Conservation (phyloP, 30 jellyfish, hydroid and myxozoan genomes). For the Turritopsis rubra region DNA sequence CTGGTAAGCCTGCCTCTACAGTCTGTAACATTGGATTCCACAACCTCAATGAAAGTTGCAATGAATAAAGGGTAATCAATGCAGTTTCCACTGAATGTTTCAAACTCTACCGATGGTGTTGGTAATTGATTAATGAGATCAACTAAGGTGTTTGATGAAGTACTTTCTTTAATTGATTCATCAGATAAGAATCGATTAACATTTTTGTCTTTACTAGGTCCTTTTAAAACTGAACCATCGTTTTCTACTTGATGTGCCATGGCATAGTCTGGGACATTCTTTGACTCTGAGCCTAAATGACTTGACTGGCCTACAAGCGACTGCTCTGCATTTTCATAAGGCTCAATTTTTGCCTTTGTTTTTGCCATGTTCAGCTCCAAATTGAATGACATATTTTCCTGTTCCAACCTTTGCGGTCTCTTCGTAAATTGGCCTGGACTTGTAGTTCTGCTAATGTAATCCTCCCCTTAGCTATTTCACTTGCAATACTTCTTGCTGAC, state of each 20-base stretch:
- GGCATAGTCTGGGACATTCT: background rate
- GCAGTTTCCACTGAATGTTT: constrained; percentile 6
- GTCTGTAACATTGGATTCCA: background rate
- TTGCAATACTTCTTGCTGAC: background rate
- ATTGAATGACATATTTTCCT: background rate
- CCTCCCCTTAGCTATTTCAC: constrained; percentile 9
- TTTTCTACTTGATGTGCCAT: background rate
- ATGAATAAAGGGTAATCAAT: constrained; percentile 9
- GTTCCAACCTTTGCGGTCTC: constrained; percentile 2
- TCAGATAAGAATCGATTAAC: too few species aligned
- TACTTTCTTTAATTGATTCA: too few species aligned
- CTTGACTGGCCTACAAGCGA: background rate
- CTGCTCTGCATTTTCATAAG: background rate
- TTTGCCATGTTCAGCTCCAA: constrained; percentile 10
- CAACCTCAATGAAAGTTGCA: constrained; percentile 15
- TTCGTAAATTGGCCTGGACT: background rate
- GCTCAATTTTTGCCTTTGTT: background rate
- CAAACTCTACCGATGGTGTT: background rate
- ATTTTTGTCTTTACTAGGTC: too few species aligned
- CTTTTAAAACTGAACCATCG: background rate
- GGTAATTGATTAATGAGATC: background rate
- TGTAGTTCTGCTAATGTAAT: background rate
- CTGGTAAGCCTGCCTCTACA: background rate
- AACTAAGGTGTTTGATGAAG: background rate
- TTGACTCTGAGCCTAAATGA: background rate